Evolutionary conservation across 2,113 vertebrate species (phyloP), one percentile per base, ranked within the genome.

Genomic region (Nycticorax nycticorax): DNA sequence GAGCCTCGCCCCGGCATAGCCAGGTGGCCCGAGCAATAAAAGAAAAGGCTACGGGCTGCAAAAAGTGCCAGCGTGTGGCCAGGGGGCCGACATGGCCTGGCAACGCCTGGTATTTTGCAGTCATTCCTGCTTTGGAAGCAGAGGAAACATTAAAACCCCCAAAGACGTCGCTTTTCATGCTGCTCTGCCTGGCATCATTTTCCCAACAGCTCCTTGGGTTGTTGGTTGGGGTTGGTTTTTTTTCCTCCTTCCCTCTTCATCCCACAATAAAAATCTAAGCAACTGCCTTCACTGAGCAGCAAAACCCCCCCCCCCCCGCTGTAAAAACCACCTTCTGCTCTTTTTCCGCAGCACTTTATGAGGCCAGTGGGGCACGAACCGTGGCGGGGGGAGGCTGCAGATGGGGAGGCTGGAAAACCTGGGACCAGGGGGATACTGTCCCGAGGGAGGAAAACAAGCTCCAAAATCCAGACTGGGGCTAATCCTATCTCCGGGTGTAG

Each of bases 211-310:
- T 75, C 86, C 41, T 84, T 21, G 47, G 47, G 20, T 21, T 23
- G 52, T 41, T 41, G 45, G 19, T 21, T 21, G 52, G 52, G 28
- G 37, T 48, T 39, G 41, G 14, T 37, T 22, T 37, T 50, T 48
- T 47, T 24, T 32, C 22, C 64, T 66, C 53, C 2, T 52, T 53
- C 39, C 23, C 41, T 21, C 87, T 91, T 32, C 72, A 71, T 59
- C 60, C 52, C 3, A 6, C 27, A n/a, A 55, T 55, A 82, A 87
- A 97, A 93, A 74, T 67, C 48, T 13, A 88, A 94, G 69, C 69
- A 67, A 45, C 7, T 0, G 0, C 35, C 66, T 76, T 50, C 50
- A 57, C 3, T 15, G 57, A n/a, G 28, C 3, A 63, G 87, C 37
- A 90, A 60, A 85, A 9, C 26, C 63, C 71, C 20, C 63, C 3